Conservation (phyloP, 2,797 vertebrate species). For the Semotilus atromaculatus region DNA sequence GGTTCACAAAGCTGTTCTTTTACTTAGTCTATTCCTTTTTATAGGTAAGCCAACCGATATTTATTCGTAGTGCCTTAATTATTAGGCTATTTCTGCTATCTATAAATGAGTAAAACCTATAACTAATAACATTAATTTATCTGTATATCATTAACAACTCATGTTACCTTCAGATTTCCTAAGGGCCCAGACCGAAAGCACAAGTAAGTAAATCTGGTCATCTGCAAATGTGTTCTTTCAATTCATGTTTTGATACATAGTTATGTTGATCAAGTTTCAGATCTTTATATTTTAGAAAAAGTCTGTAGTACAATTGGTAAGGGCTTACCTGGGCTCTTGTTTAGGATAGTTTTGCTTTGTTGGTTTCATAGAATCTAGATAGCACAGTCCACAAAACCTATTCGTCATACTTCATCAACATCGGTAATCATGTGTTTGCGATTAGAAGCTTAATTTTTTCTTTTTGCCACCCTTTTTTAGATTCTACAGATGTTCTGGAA, state of each 20-base stretch:
- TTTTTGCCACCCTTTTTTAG: not conserved
- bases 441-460: not conserved
- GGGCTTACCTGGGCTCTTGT: not conserved
- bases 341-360: not conserved
- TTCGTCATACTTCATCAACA: not conserved
- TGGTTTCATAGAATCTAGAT: not conserved
- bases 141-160: not conserved
- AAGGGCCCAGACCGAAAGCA: constrained; percentile 10
- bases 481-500: constrained; percentile 56
- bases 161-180: constrained; percentile 27
- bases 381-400: not conserved
- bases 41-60: constrained; percentile 70
- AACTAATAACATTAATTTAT: not conserved
- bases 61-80: not conserved
- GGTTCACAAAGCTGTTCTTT: constrained; percentile 62
- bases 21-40: constrained; percentile 69
- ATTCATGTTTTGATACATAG: not conserved
- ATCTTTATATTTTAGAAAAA: not conserved
- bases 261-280: not conserved
- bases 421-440: not conserved
- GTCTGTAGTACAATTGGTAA: not conserved
- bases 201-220: constrained; percentile 26
- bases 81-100: not conserved
- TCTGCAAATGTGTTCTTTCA: not conserved
- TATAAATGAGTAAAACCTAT: not conserved